Base-by-base conservation (phyloP, 2,113 vertebrate genomes). In the Sphyrna mokarran region DNA sequence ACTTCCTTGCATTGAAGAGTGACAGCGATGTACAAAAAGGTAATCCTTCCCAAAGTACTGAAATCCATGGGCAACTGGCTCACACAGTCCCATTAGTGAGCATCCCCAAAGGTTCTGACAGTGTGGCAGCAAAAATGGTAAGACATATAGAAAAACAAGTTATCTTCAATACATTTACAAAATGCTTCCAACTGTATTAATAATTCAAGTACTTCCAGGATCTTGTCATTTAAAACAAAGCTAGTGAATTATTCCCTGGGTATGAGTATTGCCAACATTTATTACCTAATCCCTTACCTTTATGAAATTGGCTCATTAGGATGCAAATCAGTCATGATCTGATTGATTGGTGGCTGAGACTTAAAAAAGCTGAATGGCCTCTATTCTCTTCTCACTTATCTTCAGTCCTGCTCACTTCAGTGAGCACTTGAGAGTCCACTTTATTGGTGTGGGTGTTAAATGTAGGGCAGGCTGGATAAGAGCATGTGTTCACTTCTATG, bases 1-100 rank as follows among this genome's bases (percentile, higher is more conserved):
- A 97, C 94, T 99, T 99, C 97, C 96, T 97, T 95, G 98, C 98
- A 16, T 96, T 98, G 96, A 98, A 98, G 97, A 98, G 96, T 95
- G 98, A 99, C 86, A 96, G 96, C 87, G 98, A 99, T 96, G 96
- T 97, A 33, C 97, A 97, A 96, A 98, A 98, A 48, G 96, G 97
- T n/a, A 96, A 97, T 96, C 96, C 96, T 83, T 96, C 97, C 48
- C 85, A 96, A 22, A 63, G 95, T 80, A 6, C 76, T 63, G 98
- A 99, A 58, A 96, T 96, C 91, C 98, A 97, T 95, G 97, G 97
- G 95, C 96, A 96, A 95, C 98, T 97, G 96, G 97, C 97, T 95
- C 98, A 98, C 97, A 96, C 97, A 97, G 90, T 96, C 48, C 96
- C 96, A 14, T 98, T 98, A 96, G 98, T 98, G 96, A 97, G 97